Percentiles rank a stretch among this genome's conserved stretches.
Conservation (phyloP, 2,797 vertebrate genomes). For the Echeneis naucrates region DNA sequence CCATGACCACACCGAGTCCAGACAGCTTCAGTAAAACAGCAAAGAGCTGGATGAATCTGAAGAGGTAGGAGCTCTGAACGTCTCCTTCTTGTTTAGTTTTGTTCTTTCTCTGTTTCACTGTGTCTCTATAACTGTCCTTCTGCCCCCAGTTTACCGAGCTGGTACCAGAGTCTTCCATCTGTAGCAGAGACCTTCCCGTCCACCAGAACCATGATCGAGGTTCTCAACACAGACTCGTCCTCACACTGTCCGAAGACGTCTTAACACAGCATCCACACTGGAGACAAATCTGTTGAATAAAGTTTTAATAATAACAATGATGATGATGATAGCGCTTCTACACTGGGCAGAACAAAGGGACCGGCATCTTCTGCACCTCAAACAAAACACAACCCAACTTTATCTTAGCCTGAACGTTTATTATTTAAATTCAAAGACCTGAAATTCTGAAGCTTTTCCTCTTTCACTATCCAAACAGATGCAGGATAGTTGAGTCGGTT, state of each 20-base stretch:
- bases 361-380: constrained; percentile 48
- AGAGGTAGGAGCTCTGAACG: constrained; percentile 82
- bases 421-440: neutral
- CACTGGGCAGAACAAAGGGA: constrained; percentile 47
- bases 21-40: constrained; percentile 94
- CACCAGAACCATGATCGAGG: constrained; percentile 94
- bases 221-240: constrained; percentile 93
- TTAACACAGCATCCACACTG: constrained; percentile 51
- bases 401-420: neutral
- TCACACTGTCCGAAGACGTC: constrained; percentile 92
- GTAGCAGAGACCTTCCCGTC: constrained; percentile 95
- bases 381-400: constrained; percentile 22
- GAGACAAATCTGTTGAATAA: constrained; percentile 12
- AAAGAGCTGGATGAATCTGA: constrained; percentile 95
- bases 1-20: constrained; percentile 94
- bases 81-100: neutral
- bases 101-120: neutral
- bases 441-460: neutral
- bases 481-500: constrained; percentile 7
- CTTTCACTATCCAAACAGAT: neutral
- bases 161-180: constrained; percentile 93
- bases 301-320: constrained; percentile 44
- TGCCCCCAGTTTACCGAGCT: constrained; percentile 88
- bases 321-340: constrained; percentile 13
- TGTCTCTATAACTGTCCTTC: fast-evolving